Percentiles rank a stretch among this genome's conserved stretches.
phyloP scores from a whole-genome alignment of 2,113 vertebrate species.

The Trichechus manatus region DNA sequence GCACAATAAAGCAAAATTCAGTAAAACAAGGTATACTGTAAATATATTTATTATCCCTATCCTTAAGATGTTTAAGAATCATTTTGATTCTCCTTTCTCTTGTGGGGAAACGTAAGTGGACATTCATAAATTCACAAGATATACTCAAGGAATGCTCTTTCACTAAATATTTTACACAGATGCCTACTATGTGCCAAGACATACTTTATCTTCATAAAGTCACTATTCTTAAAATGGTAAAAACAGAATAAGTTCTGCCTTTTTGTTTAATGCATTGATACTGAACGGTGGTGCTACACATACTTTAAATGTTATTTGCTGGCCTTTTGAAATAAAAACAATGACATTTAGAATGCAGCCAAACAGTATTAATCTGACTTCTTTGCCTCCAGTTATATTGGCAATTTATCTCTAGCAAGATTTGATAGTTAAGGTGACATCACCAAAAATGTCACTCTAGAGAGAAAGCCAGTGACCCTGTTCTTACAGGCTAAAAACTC shows the following conservation, averaged over 20 bases:
- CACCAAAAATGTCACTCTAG: constrained; percentile 58
- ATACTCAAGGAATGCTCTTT: background rate
- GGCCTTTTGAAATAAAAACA: constrained; percentile 76
- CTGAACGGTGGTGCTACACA: constrained; percentile 14
- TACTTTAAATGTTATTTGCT: constrained; percentile 71
- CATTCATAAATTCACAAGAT: background rate
- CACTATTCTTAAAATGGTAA: constrained; percentile 2
- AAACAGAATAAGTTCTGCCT: background rate
- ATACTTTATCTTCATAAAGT: background rate
- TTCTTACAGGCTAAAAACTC: constrained; percentile 15
- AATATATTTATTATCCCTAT: background rate
- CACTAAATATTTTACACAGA: background rate
- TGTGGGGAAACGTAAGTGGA: background rate
- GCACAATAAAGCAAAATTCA: no score
- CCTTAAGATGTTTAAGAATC: background rate
- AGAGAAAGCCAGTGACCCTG: background rate
- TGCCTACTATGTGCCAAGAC: background rate
- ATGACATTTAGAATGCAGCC: constrained; percentile 70
- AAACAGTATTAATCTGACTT: constrained; percentile 65
- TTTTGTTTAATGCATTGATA: background rate
- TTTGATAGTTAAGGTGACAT: constrained; percentile 62
- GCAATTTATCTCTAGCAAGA: constrained; percentile 40
- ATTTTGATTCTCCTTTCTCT: background rate
- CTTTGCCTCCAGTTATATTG: constrained; percentile 51
- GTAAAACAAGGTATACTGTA: background rate